Base-by-base conservation (phyloP, 2,113 vertebrate genomes). In the Philantomba maxwellii region DNA sequence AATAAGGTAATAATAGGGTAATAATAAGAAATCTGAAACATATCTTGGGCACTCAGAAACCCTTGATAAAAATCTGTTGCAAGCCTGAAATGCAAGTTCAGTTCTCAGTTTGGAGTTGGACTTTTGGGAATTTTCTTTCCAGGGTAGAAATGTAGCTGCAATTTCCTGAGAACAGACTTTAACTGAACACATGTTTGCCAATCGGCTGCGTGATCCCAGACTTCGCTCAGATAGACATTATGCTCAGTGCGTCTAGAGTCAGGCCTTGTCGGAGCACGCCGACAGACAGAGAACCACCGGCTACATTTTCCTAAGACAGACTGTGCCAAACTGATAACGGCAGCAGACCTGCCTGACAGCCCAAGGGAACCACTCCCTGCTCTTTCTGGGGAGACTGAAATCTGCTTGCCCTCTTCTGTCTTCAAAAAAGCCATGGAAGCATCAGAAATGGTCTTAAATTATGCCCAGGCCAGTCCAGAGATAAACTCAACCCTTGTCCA, bases 121-220 rank as follows among this genome's bases (percentile, higher is more conserved):
- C 28, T 51, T 83, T 49, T 25, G 25, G 16, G 10, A 62, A 17
- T 96, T 94, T 86, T 88, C 43, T 83, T 90, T 75, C 75, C 45
- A 33, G 47, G 26, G n/a, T 55, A 8, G 36, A 77, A 95, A 96
- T 28, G 85, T 49, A 95, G 73, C 49, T 70, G 5, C 73, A 82
- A 62, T 75, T 96, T 84, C 77, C 88, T n/a, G 2, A 78, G 51
- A 93, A 36, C 51, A 80, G 73, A 14, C 91, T 92, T 88, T 97
- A 95, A 96, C 66, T 96, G 97, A 93, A 94, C 81, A 93, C 36
- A n/a, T n/a, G 77, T 66, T 96, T 96, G 91, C 62, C 96, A 87
- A 96, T 89, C 75, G n/a, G 62, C 84, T 5, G 26, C 70, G 28
- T 84, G n/a, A 92, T 96, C 88, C 87, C 33, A 81, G 91, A 87